Conservation (phyloP, 2,888 invertebrate species). For the Fragum fragum region DNA sequence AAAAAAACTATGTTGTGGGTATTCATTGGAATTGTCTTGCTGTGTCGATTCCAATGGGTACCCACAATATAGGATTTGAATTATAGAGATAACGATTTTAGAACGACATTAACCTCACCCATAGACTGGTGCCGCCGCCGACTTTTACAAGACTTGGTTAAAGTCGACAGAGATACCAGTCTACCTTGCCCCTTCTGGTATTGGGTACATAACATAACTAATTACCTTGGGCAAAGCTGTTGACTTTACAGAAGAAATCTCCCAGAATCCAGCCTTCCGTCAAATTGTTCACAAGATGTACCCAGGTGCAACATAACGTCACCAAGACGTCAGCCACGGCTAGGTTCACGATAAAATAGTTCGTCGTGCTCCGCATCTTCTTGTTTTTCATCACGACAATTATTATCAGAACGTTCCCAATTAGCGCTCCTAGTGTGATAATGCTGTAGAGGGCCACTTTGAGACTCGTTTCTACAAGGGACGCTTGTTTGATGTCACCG, state of each 20-base stretch:
- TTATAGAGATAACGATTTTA: no score
- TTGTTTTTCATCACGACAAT: conserved; percentile 70
- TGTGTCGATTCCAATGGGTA: no score
- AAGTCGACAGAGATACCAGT: no score
- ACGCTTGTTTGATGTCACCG: conserved; percentile 42
- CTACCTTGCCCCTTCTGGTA: no score
- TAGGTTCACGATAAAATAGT: conserved; percentile 82
- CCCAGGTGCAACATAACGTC: conserved; percentile 90
- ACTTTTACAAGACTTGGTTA: no score
- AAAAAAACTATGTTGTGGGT: no score
- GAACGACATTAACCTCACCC: no score
- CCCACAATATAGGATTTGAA: no score
- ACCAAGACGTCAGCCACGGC: conserved; percentile 84
- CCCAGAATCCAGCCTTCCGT: conserved; percentile 93
- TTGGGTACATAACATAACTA: no score
- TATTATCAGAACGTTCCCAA: conserved; percentile 69
- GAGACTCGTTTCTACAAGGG: conserved; percentile 61
- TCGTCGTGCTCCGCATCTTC: conserved; percentile 74
- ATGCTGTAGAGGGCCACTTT: conserved; percentile 64
- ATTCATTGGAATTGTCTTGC: no score
- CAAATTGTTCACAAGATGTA: conserved; percentile 92
- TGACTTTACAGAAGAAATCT: conserved; percentile 92
- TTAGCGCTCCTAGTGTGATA: conserved; percentile 62
- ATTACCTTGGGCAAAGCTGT: conserved; percentile 93
- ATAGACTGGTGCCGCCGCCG: no score